These are phyloP conservation scores for Apodemia duryi DNA, from an alignment of 2,888 invertebrate genomes.

Conservation along the genomic window DNA sequence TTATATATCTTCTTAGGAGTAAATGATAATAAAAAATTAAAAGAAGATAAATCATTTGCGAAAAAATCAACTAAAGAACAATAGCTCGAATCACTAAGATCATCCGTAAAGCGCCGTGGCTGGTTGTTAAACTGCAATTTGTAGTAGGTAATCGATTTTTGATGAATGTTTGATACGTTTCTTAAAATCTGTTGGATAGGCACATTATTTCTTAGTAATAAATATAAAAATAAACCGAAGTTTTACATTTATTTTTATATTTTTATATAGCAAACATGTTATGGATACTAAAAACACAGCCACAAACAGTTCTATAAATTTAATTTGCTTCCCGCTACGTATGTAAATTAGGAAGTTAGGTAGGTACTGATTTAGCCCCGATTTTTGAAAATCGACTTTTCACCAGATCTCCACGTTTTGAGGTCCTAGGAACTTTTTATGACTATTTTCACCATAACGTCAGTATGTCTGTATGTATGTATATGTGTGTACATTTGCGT, in stretches of 20 bases:
- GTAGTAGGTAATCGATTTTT: conserved; percentile 68
- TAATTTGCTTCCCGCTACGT: too few relatives aligned
- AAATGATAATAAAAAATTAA: conserved; percentile 9
- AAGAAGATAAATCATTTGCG: conserved; percentile 9
- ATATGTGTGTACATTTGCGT: too few relatives aligned
- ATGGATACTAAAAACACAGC: too few relatives aligned
- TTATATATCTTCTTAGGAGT: neutral
- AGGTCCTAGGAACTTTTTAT: too few relatives aligned
- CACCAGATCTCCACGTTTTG: too few relatives aligned
- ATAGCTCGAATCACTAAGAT: conserved; percentile 7
- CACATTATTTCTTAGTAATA: conserved; percentile 6
- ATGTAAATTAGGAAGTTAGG: too few relatives aligned
- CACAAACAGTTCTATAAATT: too few relatives aligned
- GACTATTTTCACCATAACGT: too few relatives aligned
- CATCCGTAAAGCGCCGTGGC: conserved; percentile 23
- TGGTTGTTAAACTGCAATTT: conserved; percentile 65
- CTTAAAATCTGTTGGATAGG: conserved; percentile 8
- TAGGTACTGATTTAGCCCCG: too few relatives aligned
- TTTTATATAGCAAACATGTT: too few relatives aligned
- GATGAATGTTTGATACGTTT: conserved; percentile 43
- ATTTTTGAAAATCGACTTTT: too few relatives aligned
- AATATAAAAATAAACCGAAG: neutral
- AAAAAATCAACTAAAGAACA: conserved; percentile 9
- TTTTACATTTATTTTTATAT: neutral
- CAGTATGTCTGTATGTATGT: too few relatives aligned